A percentile compares a stretch with the other conserved stretches of the same genome.
phyloP scores from a whole-genome alignment of 2,888 invertebrate species.

The Lasioglossum morio region DNA sequence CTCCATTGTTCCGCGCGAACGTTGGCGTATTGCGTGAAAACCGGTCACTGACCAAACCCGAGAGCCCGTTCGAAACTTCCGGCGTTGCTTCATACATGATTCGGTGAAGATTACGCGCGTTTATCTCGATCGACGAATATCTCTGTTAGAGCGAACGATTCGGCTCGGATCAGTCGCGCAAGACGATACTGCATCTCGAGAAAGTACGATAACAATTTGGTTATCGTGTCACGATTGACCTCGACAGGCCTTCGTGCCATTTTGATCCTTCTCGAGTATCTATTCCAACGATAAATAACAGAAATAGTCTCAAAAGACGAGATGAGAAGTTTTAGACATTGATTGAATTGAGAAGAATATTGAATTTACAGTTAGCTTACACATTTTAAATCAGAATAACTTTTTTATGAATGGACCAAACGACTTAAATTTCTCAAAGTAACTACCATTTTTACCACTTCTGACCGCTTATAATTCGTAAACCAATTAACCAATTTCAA shows the following conservation, averaged over 20 bases:
- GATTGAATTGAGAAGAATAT: neutral
- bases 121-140: neutral
- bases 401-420: no score
- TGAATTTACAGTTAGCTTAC: neutral
- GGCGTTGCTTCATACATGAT: neutral
- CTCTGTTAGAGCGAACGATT: neutral
- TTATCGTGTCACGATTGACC: neutral
- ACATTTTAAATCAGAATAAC: no score
- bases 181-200: neutral
- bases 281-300: neutral
- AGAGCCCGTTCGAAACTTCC: neutral
- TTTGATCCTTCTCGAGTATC: neutral
- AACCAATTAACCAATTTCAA: no score
- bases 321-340: neutral
- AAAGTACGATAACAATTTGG: neutral
- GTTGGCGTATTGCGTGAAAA: neutral
- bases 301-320: neutral
- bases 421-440: no score
- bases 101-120: neutral
- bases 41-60: slow-evolving; percentile 4
- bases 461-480: no score
- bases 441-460: no score
- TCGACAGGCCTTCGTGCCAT: neutral
- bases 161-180: neutral
- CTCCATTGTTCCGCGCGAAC: slow-evolving; percentile 11